Percentiles rank a stretch among this genome's conserved stretches.
phyloP scores from a whole-genome alignment of 2,888 invertebrate genomes.

The Ctena decussata region DNA sequence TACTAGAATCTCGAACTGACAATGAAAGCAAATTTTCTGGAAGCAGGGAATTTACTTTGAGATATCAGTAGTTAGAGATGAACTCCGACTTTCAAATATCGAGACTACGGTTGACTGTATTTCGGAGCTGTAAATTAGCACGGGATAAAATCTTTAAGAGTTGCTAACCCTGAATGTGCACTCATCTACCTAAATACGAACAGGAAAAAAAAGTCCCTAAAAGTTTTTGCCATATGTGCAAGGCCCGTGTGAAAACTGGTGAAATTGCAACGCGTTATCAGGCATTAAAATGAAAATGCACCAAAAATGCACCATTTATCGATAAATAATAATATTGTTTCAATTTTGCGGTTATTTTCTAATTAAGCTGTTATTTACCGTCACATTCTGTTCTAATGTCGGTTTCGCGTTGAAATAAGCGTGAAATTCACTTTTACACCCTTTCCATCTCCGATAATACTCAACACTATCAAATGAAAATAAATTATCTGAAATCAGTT shows the following conservation, averaged over 20 bases:
- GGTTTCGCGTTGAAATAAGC: conserved; percentile 3
- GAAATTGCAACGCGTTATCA: background rate
- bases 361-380: background rate
- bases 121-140: too few relatives aligned
- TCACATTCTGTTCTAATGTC: background rate
- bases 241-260: background rate
- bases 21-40: too few relatives aligned
- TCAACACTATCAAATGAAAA: conserved; percentile 15
- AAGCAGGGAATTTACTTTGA: too few relatives aligned
- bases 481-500: conserved; percentile 16
- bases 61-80: too few relatives aligned
- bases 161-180: too few relatives aligned
- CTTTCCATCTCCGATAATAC: background rate
- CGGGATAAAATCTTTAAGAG: too few relatives aligned
- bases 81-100: too few relatives aligned
- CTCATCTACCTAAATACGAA: too few relatives aligned
- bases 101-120: too few relatives aligned
- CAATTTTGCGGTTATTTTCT: conserved; percentile 9
- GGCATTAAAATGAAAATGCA: background rate
- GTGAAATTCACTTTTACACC: conserved; percentile 10
- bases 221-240: too few relatives aligned
- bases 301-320: background rate
- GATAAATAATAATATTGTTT: background rate
- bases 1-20: too few relatives aligned
- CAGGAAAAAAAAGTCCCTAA: too few relatives aligned